A percentile compares a stretch with the other conserved stretches of the same genome.
phyloP scores from a whole-genome alignment of 1,140 invertebrate species.

The Vanessa atalanta region DNA sequence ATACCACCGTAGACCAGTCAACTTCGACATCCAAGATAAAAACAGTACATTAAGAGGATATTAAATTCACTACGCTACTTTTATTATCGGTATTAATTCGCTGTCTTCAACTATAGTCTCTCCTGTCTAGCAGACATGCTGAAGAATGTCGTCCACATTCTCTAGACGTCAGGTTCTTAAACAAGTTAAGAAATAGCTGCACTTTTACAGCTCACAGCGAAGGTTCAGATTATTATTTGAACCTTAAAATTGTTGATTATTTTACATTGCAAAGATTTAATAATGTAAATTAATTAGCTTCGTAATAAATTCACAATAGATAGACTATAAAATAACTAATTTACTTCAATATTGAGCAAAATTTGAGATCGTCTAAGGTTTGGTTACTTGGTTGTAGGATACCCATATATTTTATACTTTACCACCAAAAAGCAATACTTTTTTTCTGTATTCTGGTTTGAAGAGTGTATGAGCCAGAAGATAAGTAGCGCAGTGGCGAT shows the following conservation, averaged over 20 bases:
- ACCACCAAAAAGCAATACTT: too few relatives aligned
- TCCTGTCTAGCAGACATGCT: not conserved
- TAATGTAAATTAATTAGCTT: too few relatives aligned
- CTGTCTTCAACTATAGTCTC: not conserved
- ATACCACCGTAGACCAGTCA: not conserved
- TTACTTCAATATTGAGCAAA: too few relatives aligned
- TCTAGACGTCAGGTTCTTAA: not conserved
- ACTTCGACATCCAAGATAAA: not conserved
- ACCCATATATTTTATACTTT: too few relatives aligned
- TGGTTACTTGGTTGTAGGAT: too few relatives aligned
- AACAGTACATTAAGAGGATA: not conserved
- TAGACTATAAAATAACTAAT: too few relatives aligned
- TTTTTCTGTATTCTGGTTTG: too few relatives aligned
- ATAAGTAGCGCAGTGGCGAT: too few relatives aligned
- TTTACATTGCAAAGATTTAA: too few relatives aligned
- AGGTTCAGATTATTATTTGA: not conserved
- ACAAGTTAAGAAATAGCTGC: not conserved
- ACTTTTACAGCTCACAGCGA: not conserved
- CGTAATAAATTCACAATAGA: too few relatives aligned
- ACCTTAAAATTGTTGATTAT: not conserved
- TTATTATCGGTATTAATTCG: slow-evolving; percentile 5
- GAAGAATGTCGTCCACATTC: not conserved
- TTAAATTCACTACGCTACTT: not conserved
- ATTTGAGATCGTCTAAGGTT: too few relatives aligned
- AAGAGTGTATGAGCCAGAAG: too few relatives aligned